phyloP scores from a whole-genome alignment of 1,140 invertebrate species.

The Heliconius himera region DNA sequence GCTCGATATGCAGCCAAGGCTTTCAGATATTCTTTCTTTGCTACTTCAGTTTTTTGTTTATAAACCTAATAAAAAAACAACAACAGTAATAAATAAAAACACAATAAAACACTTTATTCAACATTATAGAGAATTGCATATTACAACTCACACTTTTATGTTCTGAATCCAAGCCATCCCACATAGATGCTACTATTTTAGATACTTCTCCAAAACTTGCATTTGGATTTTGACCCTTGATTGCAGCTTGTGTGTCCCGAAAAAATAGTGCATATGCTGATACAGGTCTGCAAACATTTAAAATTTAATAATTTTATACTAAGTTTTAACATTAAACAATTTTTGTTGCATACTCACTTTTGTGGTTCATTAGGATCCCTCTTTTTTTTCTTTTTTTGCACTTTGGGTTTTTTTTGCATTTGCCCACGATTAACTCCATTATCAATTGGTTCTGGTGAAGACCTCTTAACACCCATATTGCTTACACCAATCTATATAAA shows the following conservation, averaged over 20 bases:
- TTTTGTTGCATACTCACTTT: constrained; percentile 87
- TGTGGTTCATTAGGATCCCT: constrained; percentile 96
- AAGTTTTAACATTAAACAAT: constrained; percentile 3
- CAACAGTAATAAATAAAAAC: constrained; percentile 16
- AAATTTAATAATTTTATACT: constrained; percentile 19
- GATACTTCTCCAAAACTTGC: constrained; percentile 99
- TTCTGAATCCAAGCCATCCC: constrained; percentile 96
- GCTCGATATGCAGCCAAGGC: constrained; percentile 96
- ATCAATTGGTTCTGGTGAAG: constrained; percentile 90
- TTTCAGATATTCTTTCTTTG: constrained; percentile 98
- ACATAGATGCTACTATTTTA: constrained; percentile 99
- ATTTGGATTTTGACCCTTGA: constrained; percentile 98
- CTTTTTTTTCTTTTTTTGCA: constrained; percentile 94
- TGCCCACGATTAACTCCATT: constrained; percentile 78
- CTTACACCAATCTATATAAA: constrained; percentile 66
- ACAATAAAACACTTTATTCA: constrained; percentile 12
- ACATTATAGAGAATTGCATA: constrained; percentile 13
- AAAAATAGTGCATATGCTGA: constrained; percentile 99
- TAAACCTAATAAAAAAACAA: constrained; percentile 87
- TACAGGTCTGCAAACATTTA: constrained; percentile 89
- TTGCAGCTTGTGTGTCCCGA: constrained; percentile 97
- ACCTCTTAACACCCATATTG: constrained; percentile 86
- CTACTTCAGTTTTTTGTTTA: constrained; percentile 97
- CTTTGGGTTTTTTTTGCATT: constrained; percentile 91
- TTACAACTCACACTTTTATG: constrained; percentile 93